phyloP scores from a whole-genome alignment of 2,797 vertebrate species.

The Molossus molossus region DNA sequence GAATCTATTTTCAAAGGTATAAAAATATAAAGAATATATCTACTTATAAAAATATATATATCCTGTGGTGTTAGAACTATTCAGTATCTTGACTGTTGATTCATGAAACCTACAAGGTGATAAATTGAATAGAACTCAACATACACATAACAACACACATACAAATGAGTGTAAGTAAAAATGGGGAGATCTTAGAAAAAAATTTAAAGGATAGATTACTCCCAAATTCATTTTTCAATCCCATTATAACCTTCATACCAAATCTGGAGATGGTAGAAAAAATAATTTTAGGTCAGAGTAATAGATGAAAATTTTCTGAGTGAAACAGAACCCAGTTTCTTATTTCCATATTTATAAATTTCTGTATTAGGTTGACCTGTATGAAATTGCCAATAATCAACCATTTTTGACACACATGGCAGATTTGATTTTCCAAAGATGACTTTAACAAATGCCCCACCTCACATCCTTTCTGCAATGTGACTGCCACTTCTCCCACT shows the following conservation, averaged over 20 bases:
- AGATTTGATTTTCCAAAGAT: neutral
- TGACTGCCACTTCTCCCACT: neutral
- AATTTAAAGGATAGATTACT: neutral
- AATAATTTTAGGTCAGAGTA: neutral
- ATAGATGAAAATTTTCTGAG: neutral
- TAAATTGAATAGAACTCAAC: neutral
- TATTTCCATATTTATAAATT: neutral
- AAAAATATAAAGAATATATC: neutral
- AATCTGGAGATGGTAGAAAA: neutral
- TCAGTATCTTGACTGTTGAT: neutral
- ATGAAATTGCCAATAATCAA: neutral
- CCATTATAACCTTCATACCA: neutral
- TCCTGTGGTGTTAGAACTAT: neutral
- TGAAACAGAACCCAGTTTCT: neutral
- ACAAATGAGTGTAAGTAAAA: neutral
- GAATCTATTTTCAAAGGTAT: neutral
- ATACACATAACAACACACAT: neutral
- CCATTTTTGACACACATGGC: neutral
- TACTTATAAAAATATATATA: neutral
- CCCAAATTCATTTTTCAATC: neutral
- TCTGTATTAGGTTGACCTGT: neutral
- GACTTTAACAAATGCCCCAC: neutral
- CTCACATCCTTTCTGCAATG: neutral
- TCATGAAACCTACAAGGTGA: neutral
- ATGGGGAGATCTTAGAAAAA: neutral